Evolutionary conservation across 1,140 invertebrate species (phyloP), one percentile per base, ranked within the genome.

Genomic region (Andrena cerasifolii): DNA sequence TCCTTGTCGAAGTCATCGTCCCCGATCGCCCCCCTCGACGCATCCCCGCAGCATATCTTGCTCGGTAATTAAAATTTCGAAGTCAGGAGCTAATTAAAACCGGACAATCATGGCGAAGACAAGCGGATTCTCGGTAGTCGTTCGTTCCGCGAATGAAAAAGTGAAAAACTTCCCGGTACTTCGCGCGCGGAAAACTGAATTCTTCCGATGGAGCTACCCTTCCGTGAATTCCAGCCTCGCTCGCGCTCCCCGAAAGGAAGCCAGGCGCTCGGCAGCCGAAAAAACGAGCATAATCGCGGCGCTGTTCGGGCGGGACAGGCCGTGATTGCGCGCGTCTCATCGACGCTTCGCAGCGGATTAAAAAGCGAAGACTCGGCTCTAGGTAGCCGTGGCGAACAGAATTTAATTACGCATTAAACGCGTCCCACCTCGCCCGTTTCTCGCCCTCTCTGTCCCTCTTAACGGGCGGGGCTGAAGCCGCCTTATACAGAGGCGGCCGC

Each of bases 381-480:
- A 58, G 61, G 49, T 21, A 36, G 61, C 33, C 21, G 31, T 28
- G 51, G 18, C 65, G 36, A 61, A n/a, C 75, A 77, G 75, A 77
- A 77, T 77, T 77, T 77, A 77, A 77, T 77, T 77, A 77, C 75
- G 77, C 68, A 78, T 85, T 83, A 83, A 83, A 78, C 59, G 47
- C 49, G 36, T 14, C n/a, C 28, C 75, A 16, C 24, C 36, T 18
- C 3, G n/a, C 12, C 36, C 40, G 53, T 53, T n/a, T n/a, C 24
- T 53, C 21, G 7, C 71, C 8, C 62, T 71, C 61, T 63, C 70
- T 72, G 24, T 67, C 45, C 28, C 78, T 16, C 31, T 18, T 45
- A 40, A 45, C n/a, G n/a, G n/a, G n/a, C n/a, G n/a, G n/a, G n/a
- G 36, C 36, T 40, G 36, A 40, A 40, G 36, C 10, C 36, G 36